These are phyloP conservation scores for Cardiocondyla obscurior DNA, from an alignment of 1,140 invertebrate species.

Conservation along the genomic window DNA sequence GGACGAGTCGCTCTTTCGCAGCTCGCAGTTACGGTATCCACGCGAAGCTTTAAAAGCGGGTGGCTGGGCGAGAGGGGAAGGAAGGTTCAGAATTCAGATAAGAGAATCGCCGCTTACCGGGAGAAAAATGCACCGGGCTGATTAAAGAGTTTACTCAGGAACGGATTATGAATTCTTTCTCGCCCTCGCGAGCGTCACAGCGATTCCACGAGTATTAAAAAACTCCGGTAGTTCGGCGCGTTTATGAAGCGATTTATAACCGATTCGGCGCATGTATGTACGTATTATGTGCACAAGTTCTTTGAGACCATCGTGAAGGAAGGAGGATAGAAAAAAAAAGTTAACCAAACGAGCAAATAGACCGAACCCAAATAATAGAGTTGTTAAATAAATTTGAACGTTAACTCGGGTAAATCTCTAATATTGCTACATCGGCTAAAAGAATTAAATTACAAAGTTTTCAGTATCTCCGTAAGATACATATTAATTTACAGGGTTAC, in stretches of 20 bases:
- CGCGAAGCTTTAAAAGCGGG: conserved; percentile 36
- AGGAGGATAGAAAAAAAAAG: neutral
- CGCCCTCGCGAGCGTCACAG: neutral
- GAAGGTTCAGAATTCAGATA: conserved; percentile 71
- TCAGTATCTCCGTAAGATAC: conserved; percentile 2
- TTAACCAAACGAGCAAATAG: neutral
- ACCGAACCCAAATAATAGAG: neutral
- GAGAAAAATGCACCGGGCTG: conserved; percentile 73
- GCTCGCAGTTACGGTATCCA: conserved; percentile 50
- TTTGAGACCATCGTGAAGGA: neutral
- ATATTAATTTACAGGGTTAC: conserved; percentile 17
- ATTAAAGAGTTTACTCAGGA: conserved; percentile 71
- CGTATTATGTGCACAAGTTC: neutral
- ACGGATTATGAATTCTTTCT: conserved; percentile 50
- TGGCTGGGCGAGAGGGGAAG: conserved; percentile 34
- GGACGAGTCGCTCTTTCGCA: conserved; percentile 45
- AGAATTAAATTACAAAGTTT: conserved; percentile 19
- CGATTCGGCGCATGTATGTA: neutral
- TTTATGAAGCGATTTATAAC: neutral
- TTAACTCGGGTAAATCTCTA: conserved; percentile 20
- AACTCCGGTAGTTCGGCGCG: neutral
- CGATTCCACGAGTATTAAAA: conserved; percentile 22
- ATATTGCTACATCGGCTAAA: neutral
- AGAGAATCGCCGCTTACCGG: conserved; percentile 75
- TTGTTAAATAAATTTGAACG: neutral